Base-by-base conservation (phyloP, 2,113 vertebrate genomes). In the Prionailurus bengalensis region DNA sequence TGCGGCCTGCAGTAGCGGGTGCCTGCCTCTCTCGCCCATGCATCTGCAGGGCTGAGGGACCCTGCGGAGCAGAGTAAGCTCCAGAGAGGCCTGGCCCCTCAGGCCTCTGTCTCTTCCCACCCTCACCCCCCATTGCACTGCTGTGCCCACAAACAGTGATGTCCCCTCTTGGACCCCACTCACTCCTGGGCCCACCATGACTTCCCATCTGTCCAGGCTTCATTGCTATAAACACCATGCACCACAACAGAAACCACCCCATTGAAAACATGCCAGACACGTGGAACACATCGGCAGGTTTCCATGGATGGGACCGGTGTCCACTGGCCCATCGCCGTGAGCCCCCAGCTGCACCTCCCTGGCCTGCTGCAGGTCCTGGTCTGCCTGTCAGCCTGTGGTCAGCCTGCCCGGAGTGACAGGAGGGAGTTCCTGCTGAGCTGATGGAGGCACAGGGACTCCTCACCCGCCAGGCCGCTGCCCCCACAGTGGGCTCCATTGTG, bases 161-260 rank as follows among this genome's bases (percentile, higher is more conserved):
- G 73, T 53, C 3, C 65, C 19, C n/a, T 74, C 39, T 73, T 19
- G 0, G 29, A 19, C 16, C 27, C 70, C 2, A 51, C 16, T 53
- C 19, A 16, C 31, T 51, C 71, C 79, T 33, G 79, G 91, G 83
- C 73, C 95, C 84, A 36, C 70, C 61, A 2, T 31, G 36, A 82
- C 92, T 82, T 92, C 51, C 96, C 6, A 29, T 48, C 94, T 73
- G 70, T 95, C 76, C 93, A 21, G 13, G 96, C 73, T 81, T 96
- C 29, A 73, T 13, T 84, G 94, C 95, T 19, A 78, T 95, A 96
- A 97, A 97, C 95, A 94, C 63, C 45, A 16, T 16, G 71, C 73
- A 7, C 92, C 3, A 25, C 14, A 1, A 7, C 9, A 88, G 85
- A 94, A 96, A 97, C 42, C 93, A 73, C 65, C 68, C 21, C 97